These are phyloP conservation scores for Hippocampus barbouri DNA, from an alignment of 2,113 vertebrate species.

Conservation along the genomic window DNA sequence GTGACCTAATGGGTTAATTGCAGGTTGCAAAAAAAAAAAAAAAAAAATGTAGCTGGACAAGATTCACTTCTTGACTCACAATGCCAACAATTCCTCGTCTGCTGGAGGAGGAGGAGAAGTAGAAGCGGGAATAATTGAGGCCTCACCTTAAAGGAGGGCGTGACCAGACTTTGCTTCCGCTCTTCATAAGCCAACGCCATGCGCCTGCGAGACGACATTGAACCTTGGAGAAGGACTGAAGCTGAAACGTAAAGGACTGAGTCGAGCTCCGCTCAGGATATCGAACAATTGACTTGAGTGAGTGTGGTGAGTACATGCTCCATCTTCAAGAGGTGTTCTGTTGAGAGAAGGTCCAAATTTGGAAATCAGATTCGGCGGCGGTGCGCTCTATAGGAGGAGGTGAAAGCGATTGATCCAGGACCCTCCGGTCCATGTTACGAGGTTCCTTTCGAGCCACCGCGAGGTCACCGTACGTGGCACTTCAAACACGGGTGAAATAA, in stretches of 20 bases:
- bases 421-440: too few species aligned
- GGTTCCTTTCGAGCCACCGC: too few species aligned
- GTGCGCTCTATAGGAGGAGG: too few species aligned
- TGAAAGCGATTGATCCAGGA: too few species aligned
- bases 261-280: not conserved
- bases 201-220: not conserved
- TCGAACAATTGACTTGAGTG: not conserved
- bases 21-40: not conserved
- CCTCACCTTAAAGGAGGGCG: not conserved
- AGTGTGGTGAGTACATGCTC: not conserved
- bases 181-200: not conserved
- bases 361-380: too few species aligned
- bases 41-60: not conserved
- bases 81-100: not conserved
- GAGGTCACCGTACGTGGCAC: too few species aligned
- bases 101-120: not conserved
- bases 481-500: too few species aligned
- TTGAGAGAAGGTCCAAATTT: too few species aligned
- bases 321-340: not conserved
- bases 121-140: not conserved
- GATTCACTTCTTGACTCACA: not conserved
- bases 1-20: not conserved
- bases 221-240: not conserved
- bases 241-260: too few species aligned
- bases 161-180: not conserved